Conservation (phyloP, 2,113 vertebrate genomes). For the Chaenogobius annularis region DNA sequence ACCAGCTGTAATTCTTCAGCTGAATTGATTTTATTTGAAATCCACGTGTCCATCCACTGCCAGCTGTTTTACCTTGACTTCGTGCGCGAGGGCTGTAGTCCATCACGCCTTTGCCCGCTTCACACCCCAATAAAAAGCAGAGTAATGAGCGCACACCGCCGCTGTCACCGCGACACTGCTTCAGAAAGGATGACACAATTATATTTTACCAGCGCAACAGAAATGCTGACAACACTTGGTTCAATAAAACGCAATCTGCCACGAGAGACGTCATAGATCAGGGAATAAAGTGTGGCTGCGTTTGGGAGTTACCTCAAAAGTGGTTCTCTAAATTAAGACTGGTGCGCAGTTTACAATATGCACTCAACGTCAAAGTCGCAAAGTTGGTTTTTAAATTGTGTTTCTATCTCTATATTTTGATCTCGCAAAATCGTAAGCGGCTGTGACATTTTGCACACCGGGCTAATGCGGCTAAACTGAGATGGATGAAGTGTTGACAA, state of each 20-base stretch:
- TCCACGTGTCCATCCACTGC: conserved; percentile 62
- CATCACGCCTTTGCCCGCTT: conserved; percentile 74
- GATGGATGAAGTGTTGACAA: conserved; percentile 58
- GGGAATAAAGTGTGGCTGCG: conserved; percentile 34
- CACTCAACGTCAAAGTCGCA: neutral
- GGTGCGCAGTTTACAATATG: neutral
- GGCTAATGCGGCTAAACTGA: conserved; percentile 68
- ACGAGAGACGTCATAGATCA: conserved; percentile 64
- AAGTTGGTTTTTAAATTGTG: neutral
- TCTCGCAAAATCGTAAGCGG: conserved; percentile 45
- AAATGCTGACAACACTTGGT: conserved; percentile 77
- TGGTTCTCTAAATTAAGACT: conserved; percentile 22
- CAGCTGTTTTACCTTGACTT: conserved; percentile 75
- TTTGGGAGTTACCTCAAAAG: conserved; percentile 40
- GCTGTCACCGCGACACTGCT: conserved; percentile 79
- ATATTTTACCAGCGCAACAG: conserved; percentile 80
- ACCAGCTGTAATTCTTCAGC: conserved; percentile 72
- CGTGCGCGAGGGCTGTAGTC: conserved; percentile 75
- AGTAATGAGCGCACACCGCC: conserved; percentile 78
- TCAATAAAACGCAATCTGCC: conserved; percentile 77
- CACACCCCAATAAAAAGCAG: conserved; percentile 78
- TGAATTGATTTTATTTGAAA: conserved; percentile 78
- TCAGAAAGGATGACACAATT: conserved; percentile 84
- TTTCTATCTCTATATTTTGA: conserved; percentile 29
- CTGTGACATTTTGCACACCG: conserved; percentile 48